Evolutionary conservation across 1,140 invertebrate species (phyloP).

Genomic region (Cydia pomonella): DNA sequence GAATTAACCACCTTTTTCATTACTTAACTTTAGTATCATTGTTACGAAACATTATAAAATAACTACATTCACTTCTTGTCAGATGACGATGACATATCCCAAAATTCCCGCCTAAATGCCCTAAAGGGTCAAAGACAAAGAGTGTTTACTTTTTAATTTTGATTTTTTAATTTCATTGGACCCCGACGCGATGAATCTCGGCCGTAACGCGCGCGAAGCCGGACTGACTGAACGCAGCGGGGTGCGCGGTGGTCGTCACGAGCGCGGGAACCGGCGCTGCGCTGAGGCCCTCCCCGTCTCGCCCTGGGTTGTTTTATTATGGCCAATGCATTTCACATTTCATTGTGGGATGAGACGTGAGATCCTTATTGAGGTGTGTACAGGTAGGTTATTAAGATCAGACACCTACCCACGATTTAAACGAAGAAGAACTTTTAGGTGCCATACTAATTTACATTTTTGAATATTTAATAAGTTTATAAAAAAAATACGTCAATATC

Average conservation of each 20-base stretch:
- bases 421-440: neutral
- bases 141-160: slow-evolving; percentile 40
- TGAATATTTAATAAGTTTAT: neutral
- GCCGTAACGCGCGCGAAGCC: slow-evolving; percentile 62
- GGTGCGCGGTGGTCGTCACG: slow-evolving; percentile 39
- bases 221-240: slow-evolving; percentile 49
- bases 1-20: slow-evolving; percentile 72
- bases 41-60: slow-evolving; percentile 40
- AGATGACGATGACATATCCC: slow-evolving; percentile 16
- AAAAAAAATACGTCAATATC: too few relatives aligned
- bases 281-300: slow-evolving; percentile 41
- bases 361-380: neutral
- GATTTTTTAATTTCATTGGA: slow-evolving; percentile 38
- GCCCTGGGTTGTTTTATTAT: slow-evolving; percentile 44
- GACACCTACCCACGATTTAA: neutral
- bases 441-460: neutral
- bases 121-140: slow-evolving; percentile 39
- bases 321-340: slow-evolving; percentile 50
- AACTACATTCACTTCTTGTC: slow-evolving; percentile 9
- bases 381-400: slow-evolving; percentile 1
- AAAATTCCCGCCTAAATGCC: slow-evolving; percentile 39
- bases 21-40: slow-evolving; percentile 65
- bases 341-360: slow-evolving; percentile 38
- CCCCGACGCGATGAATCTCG: slow-evolving; percentile 51
- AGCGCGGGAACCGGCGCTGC: slow-evolving; percentile 46